Percentiles rank a stretch among this genome's conserved stretches.
Evolutionary conservation across 2,797 vertebrate genomes (phyloP).

Genomic region (Brachyalestes nurse): DNA sequence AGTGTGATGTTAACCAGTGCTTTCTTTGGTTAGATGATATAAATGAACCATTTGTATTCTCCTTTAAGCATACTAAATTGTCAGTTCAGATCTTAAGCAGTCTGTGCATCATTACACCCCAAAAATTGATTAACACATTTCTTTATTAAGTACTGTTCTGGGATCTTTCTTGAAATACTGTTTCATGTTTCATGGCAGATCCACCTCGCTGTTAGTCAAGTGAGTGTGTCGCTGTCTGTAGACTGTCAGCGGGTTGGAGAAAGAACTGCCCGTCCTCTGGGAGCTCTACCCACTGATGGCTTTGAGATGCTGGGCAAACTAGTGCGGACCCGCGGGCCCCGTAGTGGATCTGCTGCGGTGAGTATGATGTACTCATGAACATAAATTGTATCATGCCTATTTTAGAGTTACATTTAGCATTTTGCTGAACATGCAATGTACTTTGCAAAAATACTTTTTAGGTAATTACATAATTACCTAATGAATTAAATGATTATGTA

Average conservation of each 20-base stretch:
- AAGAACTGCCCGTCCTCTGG: constrained; percentile 76
- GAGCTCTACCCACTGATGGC: constrained; percentile 81
- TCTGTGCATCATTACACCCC: background rate
- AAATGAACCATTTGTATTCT: too few species aligned
- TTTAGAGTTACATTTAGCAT: too few species aligned
- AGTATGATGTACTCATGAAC: constrained; percentile 57
- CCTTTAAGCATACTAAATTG: too few species aligned
- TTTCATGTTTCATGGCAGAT: constrained; percentile 78
- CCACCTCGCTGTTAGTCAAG: constrained; percentile 86
- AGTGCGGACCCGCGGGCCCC: constrained; percentile 84
- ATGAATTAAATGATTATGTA: too few species aligned
- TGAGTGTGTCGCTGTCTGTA: constrained; percentile 85
- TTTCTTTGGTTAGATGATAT: too few species aligned
- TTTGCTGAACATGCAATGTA: too few species aligned
- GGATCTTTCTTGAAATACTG: background rate
- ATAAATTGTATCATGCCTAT: background rate
- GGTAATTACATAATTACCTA: too few species aligned
- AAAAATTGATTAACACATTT: background rate
- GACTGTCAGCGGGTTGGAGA: constrained; percentile 90
- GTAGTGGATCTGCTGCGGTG: constrained; percentile 86
- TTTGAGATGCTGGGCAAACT: constrained; percentile 91
- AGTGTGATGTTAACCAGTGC: too few species aligned
- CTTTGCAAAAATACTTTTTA: too few species aligned
- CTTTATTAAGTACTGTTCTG: background rate
- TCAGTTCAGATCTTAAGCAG: too few species aligned